Evolutionary conservation across 2,113 vertebrate genomes (phyloP).

Genomic region (Sprattus sprattus): DNA sequence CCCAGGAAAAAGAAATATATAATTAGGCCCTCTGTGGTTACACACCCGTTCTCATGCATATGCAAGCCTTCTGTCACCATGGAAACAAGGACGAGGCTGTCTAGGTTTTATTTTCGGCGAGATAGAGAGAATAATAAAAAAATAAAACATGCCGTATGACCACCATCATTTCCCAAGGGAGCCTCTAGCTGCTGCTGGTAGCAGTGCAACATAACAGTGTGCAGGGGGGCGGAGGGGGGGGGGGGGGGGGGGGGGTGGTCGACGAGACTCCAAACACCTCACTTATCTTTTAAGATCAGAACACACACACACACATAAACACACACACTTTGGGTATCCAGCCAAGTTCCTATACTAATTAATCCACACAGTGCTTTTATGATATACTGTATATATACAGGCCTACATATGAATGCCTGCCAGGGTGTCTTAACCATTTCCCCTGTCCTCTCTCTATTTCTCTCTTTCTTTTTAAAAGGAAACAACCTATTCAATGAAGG

Average conservation of each 20-base stretch:
- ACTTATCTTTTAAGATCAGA: neutral
- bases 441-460: too few relatives aligned
- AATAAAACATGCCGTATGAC: constrained; percentile 5
- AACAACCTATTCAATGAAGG: neutral
- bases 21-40: constrained; percentile 44
- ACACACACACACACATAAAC: neutral
- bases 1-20: constrained; percentile 20
- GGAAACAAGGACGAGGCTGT: constrained; percentile 39
- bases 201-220: neutral
- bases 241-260: neutral
- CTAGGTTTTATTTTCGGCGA: constrained; percentile 34
- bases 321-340: neutral
- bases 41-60: constrained; percentile 37
- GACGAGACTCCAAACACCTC: neutral
- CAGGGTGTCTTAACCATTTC: too few relatives aligned
- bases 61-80: constrained; percentile 44
- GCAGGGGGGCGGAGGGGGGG: neutral
- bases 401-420: neutral
- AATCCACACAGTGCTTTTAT: neutral
- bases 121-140: constrained; percentile 7
- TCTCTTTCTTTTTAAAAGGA: neutral
- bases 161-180: constrained; percentile 3
- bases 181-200: neutral
- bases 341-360: neutral
- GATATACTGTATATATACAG: neutral